These are phyloP conservation scores for Sitta europaea DNA, from an alignment of 2,113 vertebrate species.

Conservation along the genomic window DNA sequence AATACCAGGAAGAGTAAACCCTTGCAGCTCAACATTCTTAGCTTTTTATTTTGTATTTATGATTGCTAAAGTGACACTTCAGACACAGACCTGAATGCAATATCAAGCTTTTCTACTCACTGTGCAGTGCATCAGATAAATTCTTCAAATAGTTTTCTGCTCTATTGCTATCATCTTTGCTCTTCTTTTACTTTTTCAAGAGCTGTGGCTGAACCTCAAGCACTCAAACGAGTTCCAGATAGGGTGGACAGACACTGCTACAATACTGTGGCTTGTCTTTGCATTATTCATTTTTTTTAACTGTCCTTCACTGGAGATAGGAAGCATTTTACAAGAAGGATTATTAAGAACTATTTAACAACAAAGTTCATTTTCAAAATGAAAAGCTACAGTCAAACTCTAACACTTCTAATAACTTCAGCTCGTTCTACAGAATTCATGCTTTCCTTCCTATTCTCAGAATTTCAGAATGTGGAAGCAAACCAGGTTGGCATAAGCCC, in stretches of 20 bases:
- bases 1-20: background rate
- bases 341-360: background rate
- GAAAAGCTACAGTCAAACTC: rapidly evolving
- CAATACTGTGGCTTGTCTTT: background rate
- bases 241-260: background rate
- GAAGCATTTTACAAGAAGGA: background rate
- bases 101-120: background rate
- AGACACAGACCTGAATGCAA: background rate
- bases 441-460: background rate
- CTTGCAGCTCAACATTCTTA: background rate
- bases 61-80: background rate
- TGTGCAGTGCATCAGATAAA: background rate
- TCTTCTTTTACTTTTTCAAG: background rate
- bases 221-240: background rate
- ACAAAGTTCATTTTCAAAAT: background rate
- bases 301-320: background rate
- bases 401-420: background rate
- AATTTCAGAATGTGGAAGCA: background rate
- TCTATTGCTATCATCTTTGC: background rate
- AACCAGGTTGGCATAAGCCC: background rate
- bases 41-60: background rate
- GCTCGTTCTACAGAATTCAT: background rate
- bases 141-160: background rate
- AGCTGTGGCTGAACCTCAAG: background rate
- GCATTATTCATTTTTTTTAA: background rate